Percentiles rank a stretch among this genome's conserved stretches.
phyloP scores from a whole-genome alignment of 2,888 invertebrate species.

The Hecatera dysodea region DNA sequence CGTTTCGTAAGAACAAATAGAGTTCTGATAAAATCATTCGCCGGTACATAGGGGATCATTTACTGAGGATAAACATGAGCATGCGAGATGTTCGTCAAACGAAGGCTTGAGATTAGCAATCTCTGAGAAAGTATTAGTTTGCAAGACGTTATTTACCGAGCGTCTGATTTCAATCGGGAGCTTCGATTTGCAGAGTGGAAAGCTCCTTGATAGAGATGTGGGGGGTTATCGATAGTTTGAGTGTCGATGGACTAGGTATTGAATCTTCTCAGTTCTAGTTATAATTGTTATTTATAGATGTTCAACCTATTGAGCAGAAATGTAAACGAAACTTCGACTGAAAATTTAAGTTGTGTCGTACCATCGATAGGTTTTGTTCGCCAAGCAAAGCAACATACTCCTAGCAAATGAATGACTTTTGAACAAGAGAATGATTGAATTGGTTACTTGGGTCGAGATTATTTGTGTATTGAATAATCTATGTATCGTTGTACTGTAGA shows the following conservation, averaged over 20 bases:
- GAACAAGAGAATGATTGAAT: background rate
- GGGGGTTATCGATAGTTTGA: constrained; percentile 50
- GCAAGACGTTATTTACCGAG: constrained; percentile 87
- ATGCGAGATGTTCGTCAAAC: constrained; percentile 74
- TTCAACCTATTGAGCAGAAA: background rate
- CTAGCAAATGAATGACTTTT: background rate
- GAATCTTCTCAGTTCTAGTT: background rate
- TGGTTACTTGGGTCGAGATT: background rate
- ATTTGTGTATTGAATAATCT: background rate
- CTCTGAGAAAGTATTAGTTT: constrained; percentile 88
- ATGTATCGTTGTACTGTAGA: background rate
- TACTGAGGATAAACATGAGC: constrained; percentile 67
- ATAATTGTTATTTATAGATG: background rate
- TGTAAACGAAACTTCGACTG: background rate
- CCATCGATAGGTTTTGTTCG: too few species aligned
- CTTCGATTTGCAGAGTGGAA: constrained; percentile 82
- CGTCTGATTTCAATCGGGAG: constrained; percentile 86
- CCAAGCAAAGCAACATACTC: too few species aligned
- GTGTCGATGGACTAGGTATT: constrained; percentile 44
- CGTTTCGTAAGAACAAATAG: constrained; percentile 52
- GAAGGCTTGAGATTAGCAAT: constrained; percentile 83
- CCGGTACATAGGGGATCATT: constrained; percentile 62
- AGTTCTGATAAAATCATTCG: constrained; percentile 50
- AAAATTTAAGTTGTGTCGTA: too few species aligned
- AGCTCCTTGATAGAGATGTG: constrained; percentile 72